Evolutionary conservation across 1,140 invertebrate species (phyloP), one percentile per base, ranked within the genome.

Genomic region (Teleopsis dalmanni): DNA sequence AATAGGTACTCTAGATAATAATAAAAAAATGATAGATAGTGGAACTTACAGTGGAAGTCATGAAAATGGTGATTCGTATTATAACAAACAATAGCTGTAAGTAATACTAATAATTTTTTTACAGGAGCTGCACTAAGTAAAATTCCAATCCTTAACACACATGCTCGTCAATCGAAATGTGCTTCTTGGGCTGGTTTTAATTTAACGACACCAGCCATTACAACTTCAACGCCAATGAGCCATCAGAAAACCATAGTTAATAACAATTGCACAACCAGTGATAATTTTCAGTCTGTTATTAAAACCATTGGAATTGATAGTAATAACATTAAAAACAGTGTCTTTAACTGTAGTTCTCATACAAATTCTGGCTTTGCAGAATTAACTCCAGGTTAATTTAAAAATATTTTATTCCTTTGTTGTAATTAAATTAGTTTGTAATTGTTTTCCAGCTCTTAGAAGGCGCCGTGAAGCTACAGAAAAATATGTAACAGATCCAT

Each of bases 401-500:
- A 61, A 47, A 58, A 33, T 27, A 23, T 13, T 2, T 16, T 23
- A n/a, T 9, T 7, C 21, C 18, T 42, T 8, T 22, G 11, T 25
- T 25, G 23, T 21, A 8, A 22, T 19, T 14, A 46, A 37, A 38
- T 45, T 25, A 26, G 13, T 50, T 14, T 31, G 11, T 18, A 10
- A 21, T 45, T 21, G 21, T 9, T 53, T 36, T 50, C 74, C 25
- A 65, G 62, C 60, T n/a, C 52, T 78, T 25, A 71, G 86, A n/a
- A 75, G 84, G 8, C 75, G 85, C n/a, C 74, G 85, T 13, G 77
- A 81, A 50, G 56, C 60, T 9, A 73, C 74, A 37, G 84, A 87
- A 49, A 87, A 88, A 62, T 87, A 87, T 66, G 81, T 85, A 1
- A 79, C 80, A 4, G 84, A 88, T 68, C 78, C 80, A 33, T 78